phyloP scores from a whole-genome alignment of 2,113 vertebrate genomes.

The Xenus cinereus region DNA sequence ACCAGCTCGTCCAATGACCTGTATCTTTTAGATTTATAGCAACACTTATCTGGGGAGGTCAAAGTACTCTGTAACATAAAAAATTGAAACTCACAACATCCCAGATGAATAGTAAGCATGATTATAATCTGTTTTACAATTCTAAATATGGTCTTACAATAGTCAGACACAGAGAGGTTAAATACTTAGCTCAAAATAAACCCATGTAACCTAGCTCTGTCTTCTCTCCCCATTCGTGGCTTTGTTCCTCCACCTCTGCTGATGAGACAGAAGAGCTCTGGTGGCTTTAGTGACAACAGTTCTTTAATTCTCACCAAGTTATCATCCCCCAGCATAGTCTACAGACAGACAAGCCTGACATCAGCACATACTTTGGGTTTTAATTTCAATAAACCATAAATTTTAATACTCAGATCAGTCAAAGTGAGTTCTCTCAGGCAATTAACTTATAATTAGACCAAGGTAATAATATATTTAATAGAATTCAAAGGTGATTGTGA shows the following conservation, averaged over 20 bases:
- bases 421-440: constrained; percentile 8
- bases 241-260: not conserved
- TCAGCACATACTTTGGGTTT: constrained; percentile 6
- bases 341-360: not conserved
- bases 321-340: not conserved
- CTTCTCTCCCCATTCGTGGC: not conserved
- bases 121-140: not conserved
- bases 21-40: not conserved
- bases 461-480: constrained; percentile 7
- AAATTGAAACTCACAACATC: not conserved
- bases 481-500: not conserved
- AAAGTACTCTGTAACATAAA: not conserved
- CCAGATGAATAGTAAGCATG: not conserved
- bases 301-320: not conserved
- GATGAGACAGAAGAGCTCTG: not conserved
- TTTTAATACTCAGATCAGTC: constrained; percentile 42
- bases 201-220: not conserved
- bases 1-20: not conserved
- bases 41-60: not conserved
- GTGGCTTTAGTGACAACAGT: not conserved
- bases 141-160: not conserved
- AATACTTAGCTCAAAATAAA: not conserved
- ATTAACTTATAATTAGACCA: constrained; percentile 41
- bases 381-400: constrained; percentile 39
- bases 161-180: not conserved